These are phyloP conservation scores for Ursus arctos DNA, from an alignment of 2,113 vertebrate genomes.

Conservation along the genomic window DNA sequence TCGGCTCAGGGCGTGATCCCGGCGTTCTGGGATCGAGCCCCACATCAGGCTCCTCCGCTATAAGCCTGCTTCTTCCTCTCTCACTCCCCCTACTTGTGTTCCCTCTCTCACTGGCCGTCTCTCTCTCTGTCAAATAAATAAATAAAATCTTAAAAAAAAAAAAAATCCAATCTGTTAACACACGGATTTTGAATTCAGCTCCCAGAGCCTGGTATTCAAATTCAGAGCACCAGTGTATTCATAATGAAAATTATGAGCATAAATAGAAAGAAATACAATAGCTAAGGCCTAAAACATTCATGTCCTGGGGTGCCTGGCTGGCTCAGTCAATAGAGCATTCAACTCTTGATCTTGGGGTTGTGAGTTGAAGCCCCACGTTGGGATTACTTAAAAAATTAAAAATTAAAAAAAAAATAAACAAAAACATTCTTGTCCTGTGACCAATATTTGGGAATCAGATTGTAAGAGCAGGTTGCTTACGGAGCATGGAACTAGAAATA, in stretches of 20 bases:
- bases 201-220: constrained; percentile 44
- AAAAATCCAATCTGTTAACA: not conserved
- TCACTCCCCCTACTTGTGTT: too few species aligned
- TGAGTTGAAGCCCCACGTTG: not conserved
- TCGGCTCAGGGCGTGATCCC: too few species aligned
- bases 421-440: constrained; percentile 1
- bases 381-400: not conserved
- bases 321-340: not conserved
- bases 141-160: too few species aligned
- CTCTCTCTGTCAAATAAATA: too few species aligned
- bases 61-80: too few species aligned
- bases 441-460: constrained; percentile 21
- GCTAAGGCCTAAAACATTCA: not conserved
- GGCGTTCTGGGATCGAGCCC: too few species aligned
- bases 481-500: constrained; percentile 24
- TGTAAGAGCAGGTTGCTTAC: not conserved
- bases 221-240: constrained; percentile 21
- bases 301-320: not conserved
- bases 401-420: not conserved
- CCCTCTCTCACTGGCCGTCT: too few species aligned
- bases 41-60: too few species aligned
- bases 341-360: not conserved
- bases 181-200: not conserved
- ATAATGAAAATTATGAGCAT: constrained; percentile 46
- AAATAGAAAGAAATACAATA: constrained; percentile 6